Base-by-base conservation (phyloP, 2,888 invertebrate species). In the Lasioglossum villosulum region DNA sequence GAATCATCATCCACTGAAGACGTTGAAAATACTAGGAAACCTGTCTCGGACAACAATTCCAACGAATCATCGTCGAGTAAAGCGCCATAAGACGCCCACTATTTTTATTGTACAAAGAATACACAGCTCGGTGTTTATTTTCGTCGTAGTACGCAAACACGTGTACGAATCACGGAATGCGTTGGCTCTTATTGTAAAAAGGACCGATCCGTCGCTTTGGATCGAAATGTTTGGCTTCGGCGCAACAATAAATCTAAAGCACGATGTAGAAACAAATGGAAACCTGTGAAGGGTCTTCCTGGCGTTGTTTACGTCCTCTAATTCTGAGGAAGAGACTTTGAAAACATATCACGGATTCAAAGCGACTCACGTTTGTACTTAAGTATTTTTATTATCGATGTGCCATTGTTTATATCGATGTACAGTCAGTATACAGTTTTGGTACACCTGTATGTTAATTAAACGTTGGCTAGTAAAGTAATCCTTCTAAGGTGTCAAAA, bases 91-190 rank as follows among this genome's bases (percentile, higher is more conserved):
- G 27, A 66, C 42, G 39, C 71, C 68, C 76, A 75, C 72, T 37
- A 80, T 74, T 80, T 74, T 82, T 75, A 79, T 52, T 72, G 39
- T n/a, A 19, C 68, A 42, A 79, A 45, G 63, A 23, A 80, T 23
- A 66, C 34, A 52, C 79, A 78, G 80, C n/a, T 79, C 52, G 59
- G 75, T 34, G 68, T 84, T 89, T 89, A 75, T 80, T 81, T 81
- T 66, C 5, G 84, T 88, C 79, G 42, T n/a, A 42, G 45, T n/a
- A 34, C 70, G 52, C 59, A 78, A 78, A 68, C 77, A 70, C n/a
- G 77, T 63, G 34, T 42, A 48, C 37, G 66, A 5, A 73, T 72
- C 42, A 1, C n/a, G 77, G 30, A 78, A 78, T 14, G 56, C 73
- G 72, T 79, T 73, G 80, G 78, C 76, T 66, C 42, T 34, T 27